These are phyloP conservation scores for Maniola jurtina DNA, from an alignment of 1,140 invertebrate genomes.

Conservation along the genomic window DNA sequence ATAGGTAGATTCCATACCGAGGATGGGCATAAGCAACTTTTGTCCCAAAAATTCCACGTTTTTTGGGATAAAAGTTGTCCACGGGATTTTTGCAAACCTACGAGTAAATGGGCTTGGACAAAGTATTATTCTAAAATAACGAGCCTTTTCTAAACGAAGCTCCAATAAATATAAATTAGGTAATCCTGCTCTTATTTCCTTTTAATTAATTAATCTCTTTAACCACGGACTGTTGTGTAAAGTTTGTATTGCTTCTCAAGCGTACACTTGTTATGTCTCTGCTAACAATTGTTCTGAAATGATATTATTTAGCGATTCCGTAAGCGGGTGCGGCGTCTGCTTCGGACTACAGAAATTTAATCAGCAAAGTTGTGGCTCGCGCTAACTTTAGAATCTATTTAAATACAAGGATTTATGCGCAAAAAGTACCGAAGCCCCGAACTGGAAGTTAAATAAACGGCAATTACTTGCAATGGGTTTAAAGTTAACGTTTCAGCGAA, in stretches of 20 bases:
- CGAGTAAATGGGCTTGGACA: no score
- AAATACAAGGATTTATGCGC: slow-evolving; percentile 10
- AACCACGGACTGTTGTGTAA: neutral
- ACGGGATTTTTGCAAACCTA: no score
- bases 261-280: neutral
- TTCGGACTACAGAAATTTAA: slow-evolving; percentile 10
- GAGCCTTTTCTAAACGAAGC: no score
- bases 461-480: slow-evolving; percentile 3
- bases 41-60: no score
- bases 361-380: slow-evolving; percentile 1
- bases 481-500: neutral
- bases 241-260: neutral
- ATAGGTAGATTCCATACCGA: no score
- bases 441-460: slow-evolving; percentile 6
- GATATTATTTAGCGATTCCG: neutral
- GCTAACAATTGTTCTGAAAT: neutral
- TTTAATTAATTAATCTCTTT: no score
- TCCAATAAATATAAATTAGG: no score
- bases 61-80: no score
- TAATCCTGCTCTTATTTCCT: no score
- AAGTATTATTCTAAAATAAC: no score
- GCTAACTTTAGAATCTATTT: slow-evolving; percentile 5
- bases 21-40: no score
- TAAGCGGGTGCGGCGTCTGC: slow-evolving; percentile 1
- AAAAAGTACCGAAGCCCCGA: slow-evolving; percentile 4